Evolutionary conservation across 2,797 vertebrate species (phyloP).

Genomic region (Myotis findleyi): DNA sequence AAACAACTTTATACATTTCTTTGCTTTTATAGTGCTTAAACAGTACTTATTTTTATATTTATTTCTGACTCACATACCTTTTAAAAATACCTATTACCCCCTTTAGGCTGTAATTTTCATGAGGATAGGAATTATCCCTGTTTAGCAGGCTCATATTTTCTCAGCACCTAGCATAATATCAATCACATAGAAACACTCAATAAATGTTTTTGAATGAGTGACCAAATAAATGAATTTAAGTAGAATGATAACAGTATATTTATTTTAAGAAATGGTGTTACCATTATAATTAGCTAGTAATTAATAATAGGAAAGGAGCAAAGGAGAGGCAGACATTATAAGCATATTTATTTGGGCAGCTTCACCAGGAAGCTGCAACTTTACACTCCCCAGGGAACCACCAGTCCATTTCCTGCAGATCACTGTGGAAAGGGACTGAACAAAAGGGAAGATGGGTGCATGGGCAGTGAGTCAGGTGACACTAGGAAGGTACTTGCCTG

Average conservation of each 20-base stretch:
- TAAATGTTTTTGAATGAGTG: neutral
- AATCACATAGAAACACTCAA: neutral
- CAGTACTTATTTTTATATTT: neutral
- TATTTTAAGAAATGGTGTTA: conserved; percentile 1
- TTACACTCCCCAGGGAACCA: neutral
- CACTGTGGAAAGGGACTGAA: neutral
- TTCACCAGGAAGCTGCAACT: neutral
- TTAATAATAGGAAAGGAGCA: neutral
- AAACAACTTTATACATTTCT: neutral
- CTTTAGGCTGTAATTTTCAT: neutral
- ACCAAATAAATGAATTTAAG: neutral
- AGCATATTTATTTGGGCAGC: neutral
- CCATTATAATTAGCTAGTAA: neutral
- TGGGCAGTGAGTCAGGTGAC: neutral
- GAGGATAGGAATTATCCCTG: neutral
- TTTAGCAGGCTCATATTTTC: neutral
- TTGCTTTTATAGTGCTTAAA: neutral
- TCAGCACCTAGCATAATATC: neutral
- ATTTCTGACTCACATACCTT: neutral
- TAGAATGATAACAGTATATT: neutral
- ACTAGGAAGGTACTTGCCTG: neutral
- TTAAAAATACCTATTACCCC: neutral
- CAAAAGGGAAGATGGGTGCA: neutral
- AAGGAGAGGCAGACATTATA: neutral
- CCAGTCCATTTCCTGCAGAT: neutral